Percentiles rank a stretch among this genome's conserved stretches.
Conservation (phyloP, 2,113 vertebrate genomes). For the Excalfactoria chinensis region DNA sequence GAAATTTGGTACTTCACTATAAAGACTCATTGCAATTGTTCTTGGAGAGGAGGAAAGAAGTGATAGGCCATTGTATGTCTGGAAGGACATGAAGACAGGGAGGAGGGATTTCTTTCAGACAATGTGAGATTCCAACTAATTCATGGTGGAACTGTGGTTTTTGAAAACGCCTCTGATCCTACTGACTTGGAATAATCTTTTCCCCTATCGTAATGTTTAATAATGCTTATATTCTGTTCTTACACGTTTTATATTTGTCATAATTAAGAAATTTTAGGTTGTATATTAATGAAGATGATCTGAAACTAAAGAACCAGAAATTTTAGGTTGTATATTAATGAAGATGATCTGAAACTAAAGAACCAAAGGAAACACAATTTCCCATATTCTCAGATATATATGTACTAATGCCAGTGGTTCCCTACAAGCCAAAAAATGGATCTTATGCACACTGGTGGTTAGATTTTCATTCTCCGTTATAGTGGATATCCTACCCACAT, state of each 20-base stretch:
- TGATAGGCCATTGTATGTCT: background rate
- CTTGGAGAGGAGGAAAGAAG: background rate
- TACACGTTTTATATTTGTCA: background rate
- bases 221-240: background rate
- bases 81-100: background rate
- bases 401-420: background rate
- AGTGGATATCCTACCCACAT: too few species aligned
- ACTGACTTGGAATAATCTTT: background rate
- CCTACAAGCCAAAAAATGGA: background rate
- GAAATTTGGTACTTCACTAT: background rate
- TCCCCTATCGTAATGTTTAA: fast-evolving
- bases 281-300: background rate
- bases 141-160: background rate
- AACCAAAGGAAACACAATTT: background rate
- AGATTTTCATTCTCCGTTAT: background rate
- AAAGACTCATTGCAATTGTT: background rate
- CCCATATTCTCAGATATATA: background rate
- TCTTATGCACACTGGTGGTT: background rate
- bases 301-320: too few species aligned
- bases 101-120: background rate
- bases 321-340: too few species aligned
- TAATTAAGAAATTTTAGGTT: background rate
- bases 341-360: too few species aligned
- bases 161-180: background rate
- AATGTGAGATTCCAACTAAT: background rate